Conservation (phyloP, 2,888 invertebrate genomes). For the Esperia sulphurella region DNA sequence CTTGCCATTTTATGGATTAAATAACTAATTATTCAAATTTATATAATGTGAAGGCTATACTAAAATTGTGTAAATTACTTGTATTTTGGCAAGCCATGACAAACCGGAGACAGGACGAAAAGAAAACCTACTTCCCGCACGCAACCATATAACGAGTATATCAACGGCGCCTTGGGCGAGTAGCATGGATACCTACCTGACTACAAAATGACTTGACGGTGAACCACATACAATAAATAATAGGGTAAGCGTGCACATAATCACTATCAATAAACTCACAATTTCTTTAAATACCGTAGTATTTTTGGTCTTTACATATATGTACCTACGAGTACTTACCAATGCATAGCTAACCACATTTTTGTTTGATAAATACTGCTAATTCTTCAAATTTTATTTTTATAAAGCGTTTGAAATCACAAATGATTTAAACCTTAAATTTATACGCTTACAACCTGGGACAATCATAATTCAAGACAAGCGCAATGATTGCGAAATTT, state of each 20-base stretch:
- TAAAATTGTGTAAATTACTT: neutral
- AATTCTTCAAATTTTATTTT: neutral
- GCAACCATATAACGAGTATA: conserved; percentile 37
- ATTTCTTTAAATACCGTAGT: neutral
- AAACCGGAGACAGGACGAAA: conserved; percentile 31
- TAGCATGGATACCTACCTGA: conserved; percentile 53
- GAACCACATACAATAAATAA: conserved; percentile 20
- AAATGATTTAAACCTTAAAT: conserved; percentile 4
- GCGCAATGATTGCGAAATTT: conserved; percentile 46
- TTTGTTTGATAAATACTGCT: neutral
- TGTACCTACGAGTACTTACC: too few species aligned
- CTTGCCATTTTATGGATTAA: too few species aligned
- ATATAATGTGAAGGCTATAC: too few species aligned
- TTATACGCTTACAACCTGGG: conserved; percentile 28
- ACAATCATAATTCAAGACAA: conserved; percentile 29
- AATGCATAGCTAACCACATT: too few species aligned
- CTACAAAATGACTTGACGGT: conserved; percentile 54
- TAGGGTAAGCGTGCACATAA: too few species aligned
- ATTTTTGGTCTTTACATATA: too few species aligned
- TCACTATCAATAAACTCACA: neutral
- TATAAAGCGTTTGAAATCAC: neutral
- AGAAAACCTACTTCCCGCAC: conserved; percentile 43
- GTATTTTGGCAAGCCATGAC: conserved; percentile 7
- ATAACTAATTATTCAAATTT: too few species aligned
- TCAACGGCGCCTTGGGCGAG: conserved; percentile 39